A percentile compares a stretch with the other conserved stretches of the same genome.
phyloP scores from a whole-genome alignment of 2,113 vertebrate species.

The Crypturellus undulatus region DNA sequence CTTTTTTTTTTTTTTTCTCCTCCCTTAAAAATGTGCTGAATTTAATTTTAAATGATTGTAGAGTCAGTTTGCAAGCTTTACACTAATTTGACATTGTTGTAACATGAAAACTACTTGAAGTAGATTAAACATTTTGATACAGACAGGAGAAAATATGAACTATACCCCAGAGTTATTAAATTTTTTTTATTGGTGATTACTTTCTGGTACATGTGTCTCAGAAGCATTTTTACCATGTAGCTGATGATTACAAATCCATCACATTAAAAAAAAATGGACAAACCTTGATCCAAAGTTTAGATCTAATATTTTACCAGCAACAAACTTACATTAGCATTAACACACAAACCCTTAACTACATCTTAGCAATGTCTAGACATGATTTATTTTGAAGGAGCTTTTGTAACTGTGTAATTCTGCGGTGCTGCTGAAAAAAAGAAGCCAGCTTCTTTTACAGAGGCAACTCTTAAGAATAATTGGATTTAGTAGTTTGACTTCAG shows the following conservation, averaged over 20 bases:
- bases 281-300: background rate
- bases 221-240: background rate
- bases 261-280: background rate
- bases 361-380: background rate
- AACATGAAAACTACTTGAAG: background rate
- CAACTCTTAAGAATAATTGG: background rate
- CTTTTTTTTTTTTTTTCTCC: background rate
- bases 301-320: background rate
- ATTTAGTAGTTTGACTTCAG: background rate
- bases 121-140: slow-evolving; percentile 10
- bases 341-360: background rate
- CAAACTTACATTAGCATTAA: background rate
- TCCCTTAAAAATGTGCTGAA: background rate
- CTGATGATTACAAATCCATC: background rate
- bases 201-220: background rate
- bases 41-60: slow-evolving; percentile 8
- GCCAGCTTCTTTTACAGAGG: background rate
- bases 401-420: background rate
- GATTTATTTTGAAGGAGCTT: background rate
- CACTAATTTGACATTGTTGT: background rate
- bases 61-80: background rate
- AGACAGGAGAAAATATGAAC: background rate
- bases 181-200: background rate
- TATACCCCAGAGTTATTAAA: background rate
- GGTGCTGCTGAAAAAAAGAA: background rate